Evolutionary conservation across 2,113 vertebrate genomes (phyloP).

Genomic region (Vulpes lagopus): DNA sequence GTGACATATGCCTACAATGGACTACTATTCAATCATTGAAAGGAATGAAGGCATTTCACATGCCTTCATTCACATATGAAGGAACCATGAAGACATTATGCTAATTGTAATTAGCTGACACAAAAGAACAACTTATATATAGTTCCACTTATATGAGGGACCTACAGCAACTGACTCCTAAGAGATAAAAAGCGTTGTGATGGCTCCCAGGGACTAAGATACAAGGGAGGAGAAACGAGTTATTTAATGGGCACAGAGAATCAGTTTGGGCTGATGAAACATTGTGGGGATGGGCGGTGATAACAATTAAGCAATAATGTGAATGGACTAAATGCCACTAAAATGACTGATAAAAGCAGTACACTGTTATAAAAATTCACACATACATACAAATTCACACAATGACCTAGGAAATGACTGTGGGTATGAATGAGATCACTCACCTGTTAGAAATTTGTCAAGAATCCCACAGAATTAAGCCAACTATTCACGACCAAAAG

Average conservation of each 20-base stretch:
- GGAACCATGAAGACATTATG: neutral
- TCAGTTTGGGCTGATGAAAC: neutral
- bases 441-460: neutral
- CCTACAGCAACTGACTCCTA: neutral
- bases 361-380: neutral
- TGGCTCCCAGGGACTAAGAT: neutral
- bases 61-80: neutral
- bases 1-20: neutral
- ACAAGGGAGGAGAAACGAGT: neutral
- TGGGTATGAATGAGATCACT: neutral
- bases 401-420: neutral
- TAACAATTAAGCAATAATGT: neutral
- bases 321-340: neutral
- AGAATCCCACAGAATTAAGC: slow-evolving; percentile 25
- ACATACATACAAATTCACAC: neutral
- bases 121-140: neutral
- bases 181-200: neutral
- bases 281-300: neutral
- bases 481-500: neutral
- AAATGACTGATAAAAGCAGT: neutral
- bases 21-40: neutral
- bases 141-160: neutral
- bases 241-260: neutral
- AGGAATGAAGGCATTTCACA: neutral
- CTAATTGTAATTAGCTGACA: neutral